Percentiles rank a stretch among this genome's conserved stretches.
These are phyloP conservation scores for Eciton burchellii DNA, from an alignment of 1,140 invertebrate species.

Conservation along the genomic window DNA sequence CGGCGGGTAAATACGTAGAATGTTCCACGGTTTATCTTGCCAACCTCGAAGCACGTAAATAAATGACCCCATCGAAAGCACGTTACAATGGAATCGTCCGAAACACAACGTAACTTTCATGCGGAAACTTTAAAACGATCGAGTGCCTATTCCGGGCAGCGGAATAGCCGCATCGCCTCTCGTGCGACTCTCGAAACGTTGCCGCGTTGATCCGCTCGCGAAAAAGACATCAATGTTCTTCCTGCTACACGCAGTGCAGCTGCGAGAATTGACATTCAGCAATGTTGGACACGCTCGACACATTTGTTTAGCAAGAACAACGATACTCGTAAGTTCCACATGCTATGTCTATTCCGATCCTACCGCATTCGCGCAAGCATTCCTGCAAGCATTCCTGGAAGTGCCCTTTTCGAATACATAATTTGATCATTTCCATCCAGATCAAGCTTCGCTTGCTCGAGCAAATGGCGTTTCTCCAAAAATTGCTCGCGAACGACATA, in stretches of 20 bases:
- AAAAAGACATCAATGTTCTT: conserved; percentile 27
- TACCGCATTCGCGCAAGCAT: not conserved
- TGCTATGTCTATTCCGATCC: conserved; percentile 21
- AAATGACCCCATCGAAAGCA: not conserved
- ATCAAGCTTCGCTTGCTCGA: not conserved
- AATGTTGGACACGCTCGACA: not conserved
- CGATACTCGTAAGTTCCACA: not conserved
- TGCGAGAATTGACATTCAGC: conserved; percentile 38
- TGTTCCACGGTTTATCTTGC: not conserved
- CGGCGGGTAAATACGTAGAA: not conserved
- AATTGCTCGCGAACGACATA: too few species aligned
- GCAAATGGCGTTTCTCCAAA: not conserved
- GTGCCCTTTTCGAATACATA: not conserved
- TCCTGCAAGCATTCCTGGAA: not conserved
- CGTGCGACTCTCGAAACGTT: not conserved
- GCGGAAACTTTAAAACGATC: not conserved
- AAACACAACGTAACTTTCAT: not conserved
- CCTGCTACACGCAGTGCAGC: not conserved
- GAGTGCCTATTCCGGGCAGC: not conserved
- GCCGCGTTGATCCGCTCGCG: not conserved
- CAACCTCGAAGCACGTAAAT: conserved; percentile 16
- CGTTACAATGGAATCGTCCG: not conserved
- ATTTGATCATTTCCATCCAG: not conserved
- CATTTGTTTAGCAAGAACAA: not conserved
- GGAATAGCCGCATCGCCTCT: not conserved